Conservation (phyloP, 2,797 vertebrate genomes). For the Esox lucius region DNA sequence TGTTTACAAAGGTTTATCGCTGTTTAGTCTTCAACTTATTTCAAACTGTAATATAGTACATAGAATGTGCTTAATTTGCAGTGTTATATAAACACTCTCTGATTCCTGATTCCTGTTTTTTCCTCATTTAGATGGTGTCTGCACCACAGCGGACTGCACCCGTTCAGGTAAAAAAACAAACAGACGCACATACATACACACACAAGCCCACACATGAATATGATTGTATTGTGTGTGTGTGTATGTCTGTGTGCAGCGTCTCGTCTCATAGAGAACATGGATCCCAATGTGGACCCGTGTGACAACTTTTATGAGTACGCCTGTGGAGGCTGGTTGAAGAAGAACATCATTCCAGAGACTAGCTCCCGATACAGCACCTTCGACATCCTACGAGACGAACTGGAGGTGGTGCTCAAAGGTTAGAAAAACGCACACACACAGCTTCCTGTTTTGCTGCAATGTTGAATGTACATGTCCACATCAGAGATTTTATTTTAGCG, state of each 20-base stretch:
- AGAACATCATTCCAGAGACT: constrained; percentile 93
- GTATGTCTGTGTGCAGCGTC: constrained; percentile 75
- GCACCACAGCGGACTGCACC: constrained; percentile 90
- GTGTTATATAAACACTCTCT: constrained; percentile 9
- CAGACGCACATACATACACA: not conserved
- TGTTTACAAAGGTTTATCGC: too few species aligned
- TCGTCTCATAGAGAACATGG: constrained; percentile 93
- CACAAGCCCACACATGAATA: not conserved
- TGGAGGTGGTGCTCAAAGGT: constrained; percentile 96
- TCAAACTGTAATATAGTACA: not conserved
- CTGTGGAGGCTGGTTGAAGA: constrained; percentile 94
- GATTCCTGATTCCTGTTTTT: constrained; percentile 48
- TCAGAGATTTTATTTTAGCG: not conserved
- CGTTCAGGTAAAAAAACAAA: constrained; percentile 86
- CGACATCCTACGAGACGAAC: constrained; percentile 89
- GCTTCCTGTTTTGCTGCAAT: not conserved
- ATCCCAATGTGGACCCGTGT: constrained; percentile 81
- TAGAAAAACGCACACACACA: constrained; percentile 12
- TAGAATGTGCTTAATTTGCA: not conserved
- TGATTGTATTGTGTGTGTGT: not conserved
- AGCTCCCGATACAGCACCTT: constrained; percentile 93
- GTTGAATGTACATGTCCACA: not conserved
- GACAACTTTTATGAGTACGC: constrained; percentile 91
- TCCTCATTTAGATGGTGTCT: constrained; percentile 81
- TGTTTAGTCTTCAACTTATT: too few species aligned